Conservation (phyloP, 1,140 invertebrate species). For the Zelostemma sp. region DNA sequence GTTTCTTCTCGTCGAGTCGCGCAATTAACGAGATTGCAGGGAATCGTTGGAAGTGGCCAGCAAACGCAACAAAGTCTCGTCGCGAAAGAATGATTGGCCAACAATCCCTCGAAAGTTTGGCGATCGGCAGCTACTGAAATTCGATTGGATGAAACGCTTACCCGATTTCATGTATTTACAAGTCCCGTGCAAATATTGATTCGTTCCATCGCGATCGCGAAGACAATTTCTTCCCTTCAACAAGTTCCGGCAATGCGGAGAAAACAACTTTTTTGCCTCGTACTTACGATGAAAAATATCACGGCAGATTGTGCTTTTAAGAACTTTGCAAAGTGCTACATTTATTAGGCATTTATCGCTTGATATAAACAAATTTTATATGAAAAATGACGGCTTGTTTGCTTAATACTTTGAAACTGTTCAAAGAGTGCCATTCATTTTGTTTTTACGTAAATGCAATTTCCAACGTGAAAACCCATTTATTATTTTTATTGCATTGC, state of each 20-base stretch:
- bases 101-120: slow-evolving; percentile 26
- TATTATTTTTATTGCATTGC: too few relatives aligned
- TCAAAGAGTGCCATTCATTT: too few relatives aligned
- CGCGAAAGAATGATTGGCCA: slow-evolving; percentile 19
- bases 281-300: neutral
- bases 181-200: slow-evolving; percentile 31
- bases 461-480: too few relatives aligned
- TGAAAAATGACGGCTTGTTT: too few relatives aligned
- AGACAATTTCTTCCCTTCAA: slow-evolving; percentile 5
- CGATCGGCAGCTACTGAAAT: slow-evolving; percentile 10
- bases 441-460: too few relatives aligned
- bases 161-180: slow-evolving; percentile 31
- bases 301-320: neutral
- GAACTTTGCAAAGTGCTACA: neutral
- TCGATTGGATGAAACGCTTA: slow-evolving; percentile 11
- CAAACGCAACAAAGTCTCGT: slow-evolving; percentile 15
- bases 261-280: neutral
- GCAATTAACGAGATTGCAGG: slow-evolving; percentile 29
- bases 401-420: too few relatives aligned
- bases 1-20: slow-evolving; percentile 22
- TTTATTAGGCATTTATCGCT: too few relatives aligned
- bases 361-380: too few relatives aligned
- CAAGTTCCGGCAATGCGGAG: too few relatives aligned
- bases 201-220: slow-evolving; percentile 2
- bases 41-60: slow-evolving; percentile 1